These are phyloP conservation scores for Rhingia rostrata DNA, from an alignment of 2,888 invertebrate genomes.

Conservation along the genomic window DNA sequence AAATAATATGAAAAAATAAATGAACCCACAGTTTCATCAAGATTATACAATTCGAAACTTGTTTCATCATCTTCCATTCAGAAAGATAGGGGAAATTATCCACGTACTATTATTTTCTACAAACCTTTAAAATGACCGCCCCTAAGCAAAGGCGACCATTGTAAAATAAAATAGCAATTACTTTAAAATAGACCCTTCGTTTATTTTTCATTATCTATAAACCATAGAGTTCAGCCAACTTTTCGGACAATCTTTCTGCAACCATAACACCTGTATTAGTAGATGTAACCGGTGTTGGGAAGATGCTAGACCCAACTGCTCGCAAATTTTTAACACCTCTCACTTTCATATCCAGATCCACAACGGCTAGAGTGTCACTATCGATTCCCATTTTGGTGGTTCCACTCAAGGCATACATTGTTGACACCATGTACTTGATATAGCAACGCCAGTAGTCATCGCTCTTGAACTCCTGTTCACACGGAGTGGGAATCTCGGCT, in stretches of 20 bases:
- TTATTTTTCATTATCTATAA: no score
- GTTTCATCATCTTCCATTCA: no score
- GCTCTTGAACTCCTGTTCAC: constrained; percentile 77
- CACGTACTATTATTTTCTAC: no score
- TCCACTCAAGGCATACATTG: constrained; percentile 87
- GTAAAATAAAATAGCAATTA: no score
- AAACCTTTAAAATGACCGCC: no score
- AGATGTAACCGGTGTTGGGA: constrained; percentile 90
- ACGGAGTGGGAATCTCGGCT: constrained; percentile 69
- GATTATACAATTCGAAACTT: no score
- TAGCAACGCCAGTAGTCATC: constrained; percentile 87
- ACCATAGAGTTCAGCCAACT: no score
- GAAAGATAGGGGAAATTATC: no score
- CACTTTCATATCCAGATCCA: constrained; percentile 86
- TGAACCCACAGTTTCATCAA: no score
- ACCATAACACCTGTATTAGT: constrained; percentile 94
- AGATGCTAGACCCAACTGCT: constrained; percentile 89
- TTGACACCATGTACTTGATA: constrained; percentile 85
- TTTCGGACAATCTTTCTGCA: constrained; percentile 86
- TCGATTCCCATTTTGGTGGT: constrained; percentile 88
- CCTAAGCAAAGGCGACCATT: no score
- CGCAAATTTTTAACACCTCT: constrained; percentile 86
- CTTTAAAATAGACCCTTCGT: no score
- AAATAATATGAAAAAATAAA: no score
- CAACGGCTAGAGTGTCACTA: constrained; percentile 86